Conservation (phyloP, 1,140 invertebrate genomes). For the Cyclina sinensis region DNA sequence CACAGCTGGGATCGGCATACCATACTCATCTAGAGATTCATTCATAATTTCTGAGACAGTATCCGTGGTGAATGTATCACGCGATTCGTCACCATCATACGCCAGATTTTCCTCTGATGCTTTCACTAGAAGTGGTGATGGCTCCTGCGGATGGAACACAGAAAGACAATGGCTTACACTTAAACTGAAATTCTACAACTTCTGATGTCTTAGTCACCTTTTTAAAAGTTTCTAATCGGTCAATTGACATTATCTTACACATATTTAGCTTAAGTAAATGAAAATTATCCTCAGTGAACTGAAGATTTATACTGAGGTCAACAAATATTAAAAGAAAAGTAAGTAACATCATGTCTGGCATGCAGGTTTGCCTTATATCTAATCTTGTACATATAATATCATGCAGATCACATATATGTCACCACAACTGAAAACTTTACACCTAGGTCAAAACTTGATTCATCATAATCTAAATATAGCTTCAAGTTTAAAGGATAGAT, state of each 20-base stretch:
- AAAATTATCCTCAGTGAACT: too few relatives aligned
- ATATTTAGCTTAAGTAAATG: too few relatives aligned
- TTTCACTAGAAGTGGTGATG: constrained; percentile 88
- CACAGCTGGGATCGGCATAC: not conserved
- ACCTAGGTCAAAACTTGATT: not conserved
- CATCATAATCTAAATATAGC: too few relatives aligned
- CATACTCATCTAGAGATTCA: constrained; percentile 68
- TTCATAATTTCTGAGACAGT: constrained; percentile 72
- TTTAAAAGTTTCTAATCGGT: too few relatives aligned
- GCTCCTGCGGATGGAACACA: constrained; percentile 86
- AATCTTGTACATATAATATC: not conserved
- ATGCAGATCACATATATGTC: not conserved
- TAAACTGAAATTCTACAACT: not conserved
- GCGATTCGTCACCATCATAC: constrained; percentile 70
- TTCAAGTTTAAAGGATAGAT: too few relatives aligned
- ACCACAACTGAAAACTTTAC: not conserved
- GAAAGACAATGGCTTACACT: constrained; percentile 18
- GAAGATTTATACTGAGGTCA: too few relatives aligned
- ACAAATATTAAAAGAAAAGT: too few relatives aligned
- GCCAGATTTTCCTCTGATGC: constrained; percentile 79
- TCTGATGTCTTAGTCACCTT: too few relatives aligned
- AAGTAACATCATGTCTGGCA: not conserved
- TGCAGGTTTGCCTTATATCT: not conserved
- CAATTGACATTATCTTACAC: too few relatives aligned
- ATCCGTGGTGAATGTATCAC: constrained; percentile 76